Conservation (phyloP, 2,113 vertebrate genomes). For the Choloepus hoffmanni region DNA sequence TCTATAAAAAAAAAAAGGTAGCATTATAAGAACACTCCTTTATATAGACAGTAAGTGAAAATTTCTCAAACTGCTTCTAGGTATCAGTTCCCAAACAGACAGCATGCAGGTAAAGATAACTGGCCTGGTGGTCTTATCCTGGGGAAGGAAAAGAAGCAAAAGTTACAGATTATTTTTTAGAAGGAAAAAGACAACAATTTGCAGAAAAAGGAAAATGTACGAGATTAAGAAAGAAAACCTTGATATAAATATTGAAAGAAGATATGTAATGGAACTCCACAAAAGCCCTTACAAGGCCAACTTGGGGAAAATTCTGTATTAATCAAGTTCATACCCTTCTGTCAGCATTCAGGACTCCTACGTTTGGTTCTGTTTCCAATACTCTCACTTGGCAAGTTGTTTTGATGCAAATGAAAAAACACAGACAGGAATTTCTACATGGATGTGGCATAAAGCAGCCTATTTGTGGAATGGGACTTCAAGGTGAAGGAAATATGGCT, state of each 20-base stretch:
- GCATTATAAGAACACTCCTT: not conserved
- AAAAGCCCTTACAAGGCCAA: not conserved
- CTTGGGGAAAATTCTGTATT: not conserved
- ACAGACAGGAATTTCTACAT: too few species aligned
- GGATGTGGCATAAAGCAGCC: too few species aligned
- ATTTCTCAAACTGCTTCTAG: not conserved
- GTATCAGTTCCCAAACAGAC: not conserved
- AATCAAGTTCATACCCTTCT: not conserved
- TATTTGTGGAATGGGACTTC: not conserved
- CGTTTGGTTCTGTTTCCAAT: not conserved
- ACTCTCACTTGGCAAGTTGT: not conserved
- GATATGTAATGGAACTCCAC: not conserved
- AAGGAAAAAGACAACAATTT: not conserved
- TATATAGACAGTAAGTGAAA: too few species aligned
- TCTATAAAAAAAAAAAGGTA: constrained; percentile 85
- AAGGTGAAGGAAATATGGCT: not conserved
- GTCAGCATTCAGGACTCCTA: not conserved
- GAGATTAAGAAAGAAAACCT: not conserved
- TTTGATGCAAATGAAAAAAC: not conserved
- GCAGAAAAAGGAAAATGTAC: not conserved
- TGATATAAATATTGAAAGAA: not conserved
- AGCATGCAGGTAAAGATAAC: not conserved
- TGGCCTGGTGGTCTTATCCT: not conserved
- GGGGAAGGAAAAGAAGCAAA: not conserved
- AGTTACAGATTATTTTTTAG: not conserved